Conservation (phyloP, 2,888 invertebrate genomes). For the Campoplex capitator region DNA sequence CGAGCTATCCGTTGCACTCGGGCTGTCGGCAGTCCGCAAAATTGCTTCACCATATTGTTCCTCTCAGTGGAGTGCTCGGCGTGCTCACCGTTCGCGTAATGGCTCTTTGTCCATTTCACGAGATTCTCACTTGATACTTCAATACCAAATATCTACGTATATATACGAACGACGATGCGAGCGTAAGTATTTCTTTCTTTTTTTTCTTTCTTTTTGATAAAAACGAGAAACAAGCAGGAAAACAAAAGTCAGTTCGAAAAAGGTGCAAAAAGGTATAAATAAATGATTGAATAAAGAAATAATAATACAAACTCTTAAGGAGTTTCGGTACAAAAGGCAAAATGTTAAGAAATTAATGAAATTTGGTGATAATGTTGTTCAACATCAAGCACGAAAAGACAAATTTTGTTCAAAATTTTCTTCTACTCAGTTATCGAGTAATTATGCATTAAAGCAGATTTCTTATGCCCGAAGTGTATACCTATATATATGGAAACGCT, state of each 20-base stretch:
- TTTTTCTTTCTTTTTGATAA: not conserved
- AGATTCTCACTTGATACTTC: conserved; percentile 56
- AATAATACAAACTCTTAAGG: not conserved
- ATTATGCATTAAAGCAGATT: too few species aligned
- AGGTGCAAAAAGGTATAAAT: not conserved
- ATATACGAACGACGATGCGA: not conserved
- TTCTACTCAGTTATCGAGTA: too few species aligned
- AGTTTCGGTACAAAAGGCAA: too few species aligned
- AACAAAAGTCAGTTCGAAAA: not conserved
- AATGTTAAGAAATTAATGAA: too few species aligned
- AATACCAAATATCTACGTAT: conserved; percentile 24
- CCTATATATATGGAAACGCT: too few species aligned
- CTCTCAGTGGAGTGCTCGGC: conserved; percentile 59
- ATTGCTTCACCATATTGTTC: conserved; percentile 66
- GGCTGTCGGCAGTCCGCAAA: conserved; percentile 69
- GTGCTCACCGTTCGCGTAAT: conserved; percentile 65
- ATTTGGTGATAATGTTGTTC: too few species aligned
- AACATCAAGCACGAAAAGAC: too few species aligned
- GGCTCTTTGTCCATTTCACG: conserved; percentile 67
- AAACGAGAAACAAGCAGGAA: not conserved
- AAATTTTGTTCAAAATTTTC: too few species aligned
- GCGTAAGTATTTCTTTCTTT: not conserved
- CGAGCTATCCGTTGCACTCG: conserved; percentile 59
- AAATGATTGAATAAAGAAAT: not conserved
- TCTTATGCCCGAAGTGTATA: too few species aligned